Base-by-base conservation (phyloP, 2,113 vertebrate genomes). In the Gadus macrocephalus region DNA sequence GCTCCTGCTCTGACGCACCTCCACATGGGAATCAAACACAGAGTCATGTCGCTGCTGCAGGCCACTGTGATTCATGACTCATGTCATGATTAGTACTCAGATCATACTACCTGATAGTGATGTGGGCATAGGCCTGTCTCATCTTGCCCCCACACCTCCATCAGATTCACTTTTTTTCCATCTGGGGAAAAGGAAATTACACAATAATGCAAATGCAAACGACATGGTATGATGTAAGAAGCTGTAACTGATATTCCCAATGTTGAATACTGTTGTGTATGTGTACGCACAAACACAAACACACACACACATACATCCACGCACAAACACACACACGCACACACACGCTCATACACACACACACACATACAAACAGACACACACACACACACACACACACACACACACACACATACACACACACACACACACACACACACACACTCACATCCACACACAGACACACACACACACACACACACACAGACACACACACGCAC, bases 101-200 rank as follows among this genome's bases (percentile, higher is more conserved):
- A 17, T 6, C 19, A 15, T 25, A 62, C 42, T 16, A 35, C 15
- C 12, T 28, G 7, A 62, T 58, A 49, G 38, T 58, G 5, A 2
- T 53, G 83, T 86, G 79, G 79, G 82, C 64, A 72, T 28, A 59
- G 1, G 3, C 81, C 31, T 78, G 88, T 83, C 76, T 76, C 6
- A 53, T 70, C 88, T 70, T 75, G 85, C 53, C n/a, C 56, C 75
- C 78, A 79, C 82, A 80, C 86, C 81, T 68, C 53, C n/a, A 14
- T 9, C 9, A 22, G 28, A 12, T 15, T 62, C 61, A 15, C 61
- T 35, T 38, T 64, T n/a, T n/a, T 61, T 28, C 16, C 38, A 5
- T 11, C n/a, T n/a, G 55, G 55, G 28, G 17, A 38, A 22, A 65
- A n/a, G 35, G 65, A 67, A 67, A 53, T 56, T 73, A 53, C 2